phyloP scores from a whole-genome alignment of 2,888 invertebrate species.

The Zaprionus lineosus region DNA sequence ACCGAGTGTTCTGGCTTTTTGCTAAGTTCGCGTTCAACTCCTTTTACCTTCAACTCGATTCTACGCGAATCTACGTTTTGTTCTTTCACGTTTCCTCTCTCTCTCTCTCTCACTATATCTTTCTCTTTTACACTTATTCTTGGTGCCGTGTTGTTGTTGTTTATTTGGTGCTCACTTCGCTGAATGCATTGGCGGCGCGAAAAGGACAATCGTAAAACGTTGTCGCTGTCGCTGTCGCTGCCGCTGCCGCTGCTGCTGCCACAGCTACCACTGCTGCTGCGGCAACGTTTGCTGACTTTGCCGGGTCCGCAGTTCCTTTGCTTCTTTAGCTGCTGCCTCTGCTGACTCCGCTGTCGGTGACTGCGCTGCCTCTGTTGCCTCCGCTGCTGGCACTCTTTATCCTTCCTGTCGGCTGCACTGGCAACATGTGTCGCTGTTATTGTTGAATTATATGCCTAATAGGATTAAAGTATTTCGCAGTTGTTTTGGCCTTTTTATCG shows the following conservation, averaged over 20 bases:
- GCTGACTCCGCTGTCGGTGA: too few relatives aligned
- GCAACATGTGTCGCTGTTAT: slow-evolving; percentile 81
- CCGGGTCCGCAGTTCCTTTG: too few relatives aligned
- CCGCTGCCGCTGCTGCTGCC: too few relatives aligned
- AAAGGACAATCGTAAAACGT: slow-evolving; percentile 69
- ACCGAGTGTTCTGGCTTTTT: background rate
- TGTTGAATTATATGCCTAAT: slow-evolving; percentile 82
- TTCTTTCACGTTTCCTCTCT: slow-evolving; percentile 15
- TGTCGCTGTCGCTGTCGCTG: too few relatives aligned
- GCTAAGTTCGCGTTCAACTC: background rate
- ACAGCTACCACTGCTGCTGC: too few relatives aligned
- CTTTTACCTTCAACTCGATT: background rate
- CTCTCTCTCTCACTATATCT: too few relatives aligned
- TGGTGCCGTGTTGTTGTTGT: background rate
- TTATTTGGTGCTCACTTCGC: slow-evolving; percentile 19
- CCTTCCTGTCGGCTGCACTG: slow-evolving; percentile 74
- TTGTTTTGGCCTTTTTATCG: slow-evolving; percentile 67
- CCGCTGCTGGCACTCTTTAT: too few relatives aligned
- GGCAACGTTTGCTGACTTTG: slow-evolving; percentile 81
- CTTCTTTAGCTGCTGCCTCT: too few relatives aligned
- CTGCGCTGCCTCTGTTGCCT: too few relatives aligned
- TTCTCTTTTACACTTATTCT: background rate
- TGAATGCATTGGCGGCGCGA: slow-evolving; percentile 44
- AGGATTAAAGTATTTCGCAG: slow-evolving; percentile 81
- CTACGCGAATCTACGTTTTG: background rate